phyloP scores from a whole-genome alignment of 2,888 invertebrate species.

The Apocheima hispidaria region DNA sequence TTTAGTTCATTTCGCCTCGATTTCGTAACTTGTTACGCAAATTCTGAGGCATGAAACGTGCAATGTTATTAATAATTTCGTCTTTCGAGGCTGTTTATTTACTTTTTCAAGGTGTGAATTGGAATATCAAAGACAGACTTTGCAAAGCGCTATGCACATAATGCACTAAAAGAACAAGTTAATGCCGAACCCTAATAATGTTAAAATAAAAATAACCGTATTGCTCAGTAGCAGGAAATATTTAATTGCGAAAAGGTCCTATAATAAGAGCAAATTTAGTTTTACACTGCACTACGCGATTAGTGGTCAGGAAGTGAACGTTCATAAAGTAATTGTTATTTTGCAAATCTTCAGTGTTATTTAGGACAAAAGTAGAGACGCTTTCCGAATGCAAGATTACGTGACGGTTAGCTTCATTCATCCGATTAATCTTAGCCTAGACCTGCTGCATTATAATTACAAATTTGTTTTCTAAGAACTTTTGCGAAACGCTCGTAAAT shows the following conservation, averaged over 20 bases:
- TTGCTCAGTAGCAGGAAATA: not conserved
- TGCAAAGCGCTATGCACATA: constrained; percentile 26
- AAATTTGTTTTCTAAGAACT: constrained; percentile 21
- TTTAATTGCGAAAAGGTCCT: constrained; percentile 8
- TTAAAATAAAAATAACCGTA: not conserved
- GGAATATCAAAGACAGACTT: constrained; percentile 44
- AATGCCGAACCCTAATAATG: not conserved
- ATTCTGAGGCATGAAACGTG: constrained; percentile 50
- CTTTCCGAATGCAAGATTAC: constrained; percentile 37
- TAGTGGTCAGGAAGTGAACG: constrained; percentile 36
- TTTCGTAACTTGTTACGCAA: constrained; percentile 70
- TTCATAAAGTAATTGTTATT: constrained; percentile 36
- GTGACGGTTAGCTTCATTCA: constrained; percentile 19
- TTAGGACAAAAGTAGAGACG: constrained; percentile 32
- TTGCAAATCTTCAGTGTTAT: constrained; percentile 31
- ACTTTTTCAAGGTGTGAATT: constrained; percentile 48
- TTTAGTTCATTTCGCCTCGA: constrained; percentile 56
- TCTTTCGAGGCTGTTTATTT: not conserved
- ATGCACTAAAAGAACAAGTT: constrained; percentile 28
- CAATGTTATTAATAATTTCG: constrained; percentile 42
- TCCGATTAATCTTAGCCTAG: constrained; percentile 25
- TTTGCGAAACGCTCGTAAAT: constrained; percentile 25
- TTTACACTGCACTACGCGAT: not conserved
- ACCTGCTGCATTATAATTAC: constrained; percentile 16
- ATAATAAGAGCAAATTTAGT: not conserved